Conservation (phyloP, 2,113 vertebrate species). For the Chiloscyllium plagiosum region DNA sequence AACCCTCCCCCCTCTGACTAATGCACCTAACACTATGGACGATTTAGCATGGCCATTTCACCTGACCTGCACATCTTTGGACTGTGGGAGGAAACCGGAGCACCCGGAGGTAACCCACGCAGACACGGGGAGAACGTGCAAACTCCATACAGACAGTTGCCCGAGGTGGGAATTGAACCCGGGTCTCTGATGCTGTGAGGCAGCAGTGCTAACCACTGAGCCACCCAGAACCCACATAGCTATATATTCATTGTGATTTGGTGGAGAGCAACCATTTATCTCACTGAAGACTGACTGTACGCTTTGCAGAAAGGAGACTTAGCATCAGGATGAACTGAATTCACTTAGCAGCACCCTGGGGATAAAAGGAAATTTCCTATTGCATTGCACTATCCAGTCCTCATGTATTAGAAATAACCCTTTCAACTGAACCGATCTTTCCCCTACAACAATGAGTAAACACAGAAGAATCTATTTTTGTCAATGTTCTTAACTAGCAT, state of each 20-base stretch:
- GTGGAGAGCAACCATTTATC: neutral
- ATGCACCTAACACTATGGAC: too few species aligned
- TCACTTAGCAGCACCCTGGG: neutral
- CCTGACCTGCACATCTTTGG: too few species aligned
- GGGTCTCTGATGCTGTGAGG: too few species aligned
- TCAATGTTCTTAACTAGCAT: neutral
- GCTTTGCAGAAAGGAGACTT: neutral
- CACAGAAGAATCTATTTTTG: neutral
- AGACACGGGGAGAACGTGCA: too few species aligned
- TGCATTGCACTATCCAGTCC: neutral
- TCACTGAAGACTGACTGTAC: neutral
- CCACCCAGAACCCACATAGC: neutral
- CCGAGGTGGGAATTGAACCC: too few species aligned
- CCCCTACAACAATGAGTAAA: neutral
- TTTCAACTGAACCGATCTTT: neutral
- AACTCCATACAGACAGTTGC: too few species aligned
- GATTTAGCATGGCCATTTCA: too few species aligned
- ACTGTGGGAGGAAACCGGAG: too few species aligned
- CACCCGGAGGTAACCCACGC: too few species aligned
- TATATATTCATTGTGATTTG: neutral
- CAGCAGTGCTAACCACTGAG: too few species aligned
- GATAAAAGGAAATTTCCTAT: neutral
- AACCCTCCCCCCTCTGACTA: too few species aligned
- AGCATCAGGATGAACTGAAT: neutral
- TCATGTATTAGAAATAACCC: neutral